phyloP scores from a whole-genome alignment of 2,888 invertebrate species.

The Leptopilina syphax region DNA sequence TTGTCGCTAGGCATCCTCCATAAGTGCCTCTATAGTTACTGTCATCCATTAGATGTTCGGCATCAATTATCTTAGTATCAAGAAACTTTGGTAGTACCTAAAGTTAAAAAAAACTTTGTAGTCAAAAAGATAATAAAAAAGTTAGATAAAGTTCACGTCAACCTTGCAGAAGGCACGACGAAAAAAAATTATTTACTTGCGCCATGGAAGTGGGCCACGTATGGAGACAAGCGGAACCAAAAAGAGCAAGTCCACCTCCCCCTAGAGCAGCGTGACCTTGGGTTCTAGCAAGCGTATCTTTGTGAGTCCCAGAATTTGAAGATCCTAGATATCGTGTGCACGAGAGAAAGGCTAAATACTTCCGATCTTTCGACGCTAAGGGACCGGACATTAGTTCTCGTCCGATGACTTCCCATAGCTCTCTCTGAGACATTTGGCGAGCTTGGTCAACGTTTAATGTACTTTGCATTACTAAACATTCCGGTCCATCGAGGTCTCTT shows the following conservation, averaged over 20 bases:
- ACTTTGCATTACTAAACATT: constrained; percentile 87
- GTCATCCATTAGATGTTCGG: constrained; percentile 89
- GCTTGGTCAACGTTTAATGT: constrained; percentile 84
- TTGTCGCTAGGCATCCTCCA: constrained; percentile 93
- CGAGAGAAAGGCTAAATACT: constrained; percentile 93
- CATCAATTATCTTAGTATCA: constrained; percentile 83
- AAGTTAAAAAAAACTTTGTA: background rate
- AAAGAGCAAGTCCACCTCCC: constrained; percentile 93
- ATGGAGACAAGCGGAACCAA: constrained; percentile 93
- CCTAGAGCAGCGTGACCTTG: constrained; percentile 94
- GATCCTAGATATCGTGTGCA: constrained; percentile 88
- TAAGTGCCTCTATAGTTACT: constrained; percentile 92
- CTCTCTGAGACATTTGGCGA: constrained; percentile 85
- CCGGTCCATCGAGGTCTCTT: constrained; percentile 80
- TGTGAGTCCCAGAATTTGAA: constrained; percentile 82
- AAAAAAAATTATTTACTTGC: constrained; percentile 72
- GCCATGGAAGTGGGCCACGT: constrained; percentile 89
- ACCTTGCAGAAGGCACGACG: no score
- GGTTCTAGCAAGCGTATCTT: constrained; percentile 83
- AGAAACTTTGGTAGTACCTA: constrained; percentile 81
- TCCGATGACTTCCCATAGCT: constrained; percentile 91
- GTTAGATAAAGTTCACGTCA: no score
- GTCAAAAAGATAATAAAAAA: no score
- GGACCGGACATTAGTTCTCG: constrained; percentile 86
- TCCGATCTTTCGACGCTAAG: constrained; percentile 80